Conservation (phyloP, 2,113 vertebrate genomes). For the Erythrolamprus reginae region DNA sequence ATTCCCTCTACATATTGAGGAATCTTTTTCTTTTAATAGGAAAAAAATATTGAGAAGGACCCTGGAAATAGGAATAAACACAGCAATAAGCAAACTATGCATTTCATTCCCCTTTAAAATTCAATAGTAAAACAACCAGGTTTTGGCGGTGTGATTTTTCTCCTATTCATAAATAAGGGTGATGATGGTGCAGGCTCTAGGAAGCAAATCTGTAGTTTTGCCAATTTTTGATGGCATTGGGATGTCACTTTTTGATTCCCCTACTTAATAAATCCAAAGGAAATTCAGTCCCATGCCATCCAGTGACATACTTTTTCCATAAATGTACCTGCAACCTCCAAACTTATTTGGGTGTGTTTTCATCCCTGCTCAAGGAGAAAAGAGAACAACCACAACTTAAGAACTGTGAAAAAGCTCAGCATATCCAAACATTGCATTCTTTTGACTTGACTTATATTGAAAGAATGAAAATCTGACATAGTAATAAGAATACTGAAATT, state of each 20-base stretch:
- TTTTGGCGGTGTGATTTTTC: not conserved
- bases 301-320: not conserved
- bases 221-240: not conserved
- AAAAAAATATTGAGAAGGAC: not conserved
- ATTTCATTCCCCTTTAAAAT: not conserved
- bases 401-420: too few species aligned
- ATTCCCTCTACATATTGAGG: not conserved
- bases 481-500: not conserved
- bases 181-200: not conserved
- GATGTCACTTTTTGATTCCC: not conserved
- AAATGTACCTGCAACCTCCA: not conserved
- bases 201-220: not conserved
- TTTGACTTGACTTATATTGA: not conserved
- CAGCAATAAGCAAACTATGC: not conserved
- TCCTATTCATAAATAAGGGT: not conserved
- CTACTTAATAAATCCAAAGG: not conserved
- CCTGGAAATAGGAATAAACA: not conserved
- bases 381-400: not conserved
- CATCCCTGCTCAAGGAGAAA: not conserved
- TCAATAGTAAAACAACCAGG: not conserved
- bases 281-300: not conserved
- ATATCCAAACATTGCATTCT: not conserved
- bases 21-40: not conserved
- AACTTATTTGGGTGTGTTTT: not conserved
- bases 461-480: not conserved